Evolutionary conservation across 2,797 vertebrate species (phyloP), one percentile per base, ranked within the genome.

Genomic region (Liasis olivaceus): DNA sequence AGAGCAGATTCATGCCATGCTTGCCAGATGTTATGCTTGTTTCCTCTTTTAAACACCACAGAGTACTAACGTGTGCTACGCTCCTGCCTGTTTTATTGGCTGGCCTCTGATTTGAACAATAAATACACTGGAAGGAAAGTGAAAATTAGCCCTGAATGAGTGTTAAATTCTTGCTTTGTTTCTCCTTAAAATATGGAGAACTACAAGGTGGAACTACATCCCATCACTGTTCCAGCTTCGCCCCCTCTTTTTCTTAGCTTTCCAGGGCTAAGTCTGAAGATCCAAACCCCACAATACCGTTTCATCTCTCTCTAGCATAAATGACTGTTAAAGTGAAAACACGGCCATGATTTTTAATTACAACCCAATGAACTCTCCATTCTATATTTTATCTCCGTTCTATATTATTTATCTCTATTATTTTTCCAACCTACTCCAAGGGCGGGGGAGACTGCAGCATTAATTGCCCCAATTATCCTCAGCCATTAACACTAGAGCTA

Each of bases 271-370:
- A 93, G 8, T 47, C 90, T 90, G 63, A 93, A 96, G 95, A 96
- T 96, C 94, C 95, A 92, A 96, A 94, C 92, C 94, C 72, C 77
- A 90, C 86, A 87, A 91, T 94, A 85, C 31, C 60, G 92, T 96
- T 95, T 97, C 91, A 95, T 97, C 96, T 96, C 59, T 17, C 56
- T 72, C 13, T 2, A 2, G 59, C 56, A 93, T 97, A 97, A 96
- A 96, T 93, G 89, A 91, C 77, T 62, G 14, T 85, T 93, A 85
- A 90, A 93, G 60, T 89, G 95, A 93, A 92, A 94, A 89, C 93
- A 92, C 5, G 12, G 54, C 63, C 42, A 85, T 93, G 93, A 0
- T 90, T 93, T 94, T 94, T 94, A 95, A 97, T 96, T 96, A 94
- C 59, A 0, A 0, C 24, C 54, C 31, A 87, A 8, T 77, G 89